Percentiles rank a stretch among this genome's conserved stretches.
Evolutionary conservation across 2,797 vertebrate species (phyloP).

Genomic region (Mycteria americana): DNA sequence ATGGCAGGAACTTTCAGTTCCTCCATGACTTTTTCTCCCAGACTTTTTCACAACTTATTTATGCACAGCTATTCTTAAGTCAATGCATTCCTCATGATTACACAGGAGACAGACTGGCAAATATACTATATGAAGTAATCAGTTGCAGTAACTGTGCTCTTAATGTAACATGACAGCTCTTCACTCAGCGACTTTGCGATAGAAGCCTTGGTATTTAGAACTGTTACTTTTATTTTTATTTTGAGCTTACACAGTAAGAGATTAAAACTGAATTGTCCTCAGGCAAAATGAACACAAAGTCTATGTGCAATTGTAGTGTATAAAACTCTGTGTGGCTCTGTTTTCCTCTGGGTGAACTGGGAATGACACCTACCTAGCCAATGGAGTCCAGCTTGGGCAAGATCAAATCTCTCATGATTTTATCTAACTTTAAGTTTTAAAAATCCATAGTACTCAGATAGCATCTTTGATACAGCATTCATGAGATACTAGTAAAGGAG

Average conservation of each 20-base stretch:
- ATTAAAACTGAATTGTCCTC: background rate
- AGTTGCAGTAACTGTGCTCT: background rate
- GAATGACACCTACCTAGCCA: background rate
- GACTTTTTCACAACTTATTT: background rate
- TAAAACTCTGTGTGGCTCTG: background rate
- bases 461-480: background rate
- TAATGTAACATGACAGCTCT: background rate
- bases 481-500: background rate
- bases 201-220: background rate
- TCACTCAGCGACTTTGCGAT: background rate
- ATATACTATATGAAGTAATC: background rate
- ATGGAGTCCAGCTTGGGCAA: background rate
- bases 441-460: background rate
- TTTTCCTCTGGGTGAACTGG: background rate
- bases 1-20: background rate
- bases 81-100: background rate
- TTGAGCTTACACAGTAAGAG: background rate
- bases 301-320: background rate
- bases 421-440: background rate
- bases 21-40: background rate
- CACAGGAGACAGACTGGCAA: conserved; percentile 21
- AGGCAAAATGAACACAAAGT: background rate
- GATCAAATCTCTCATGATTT: background rate
- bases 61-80: background rate
- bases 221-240: conserved; percentile 17